Conservation (phyloP, 2,888 invertebrate species). For the Ctena decussata region DNA sequence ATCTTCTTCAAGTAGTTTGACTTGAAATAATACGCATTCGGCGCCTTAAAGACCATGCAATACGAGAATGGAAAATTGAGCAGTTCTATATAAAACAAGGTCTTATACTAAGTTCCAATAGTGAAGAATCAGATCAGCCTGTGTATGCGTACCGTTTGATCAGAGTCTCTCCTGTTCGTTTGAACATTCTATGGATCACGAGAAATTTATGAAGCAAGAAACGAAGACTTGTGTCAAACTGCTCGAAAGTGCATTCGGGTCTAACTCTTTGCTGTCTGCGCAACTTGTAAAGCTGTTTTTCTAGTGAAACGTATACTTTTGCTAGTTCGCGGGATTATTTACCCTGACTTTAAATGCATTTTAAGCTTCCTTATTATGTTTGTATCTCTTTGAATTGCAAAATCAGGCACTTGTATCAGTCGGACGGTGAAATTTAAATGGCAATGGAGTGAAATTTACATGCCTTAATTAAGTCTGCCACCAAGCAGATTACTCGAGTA, state of each 20-base stretch:
- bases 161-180: too few relatives aligned
- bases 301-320: too few relatives aligned
- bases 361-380: conserved; percentile 44
- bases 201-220: too few relatives aligned
- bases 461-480: conserved; percentile 2
- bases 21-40: not conserved
- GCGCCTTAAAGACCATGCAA: not conserved
- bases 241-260: too few relatives aligned
- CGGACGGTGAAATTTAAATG: conserved; percentile 4
- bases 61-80: not conserved
- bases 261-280: too few relatives aligned
- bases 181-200: too few relatives aligned
- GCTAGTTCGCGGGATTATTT: not conserved
- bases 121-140: too few relatives aligned
- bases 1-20: not conserved
- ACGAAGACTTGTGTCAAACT: too few relatives aligned
- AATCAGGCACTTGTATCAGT: conserved; percentile 23
- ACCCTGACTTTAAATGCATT: conserved; percentile 39
- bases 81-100: too few relatives aligned
- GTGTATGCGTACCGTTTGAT: too few relatives aligned
- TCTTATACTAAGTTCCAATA: too few relatives aligned
- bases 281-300: too few relatives aligned
- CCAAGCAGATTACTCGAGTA: not conserved
- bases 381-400: conserved; percentile 40
- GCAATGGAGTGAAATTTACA: conserved; percentile 4